These are phyloP conservation scores for Pachyseris speciosa DNA, from an alignment of 64 coral and sea anemone species.

Conservation along the genomic window DNA sequence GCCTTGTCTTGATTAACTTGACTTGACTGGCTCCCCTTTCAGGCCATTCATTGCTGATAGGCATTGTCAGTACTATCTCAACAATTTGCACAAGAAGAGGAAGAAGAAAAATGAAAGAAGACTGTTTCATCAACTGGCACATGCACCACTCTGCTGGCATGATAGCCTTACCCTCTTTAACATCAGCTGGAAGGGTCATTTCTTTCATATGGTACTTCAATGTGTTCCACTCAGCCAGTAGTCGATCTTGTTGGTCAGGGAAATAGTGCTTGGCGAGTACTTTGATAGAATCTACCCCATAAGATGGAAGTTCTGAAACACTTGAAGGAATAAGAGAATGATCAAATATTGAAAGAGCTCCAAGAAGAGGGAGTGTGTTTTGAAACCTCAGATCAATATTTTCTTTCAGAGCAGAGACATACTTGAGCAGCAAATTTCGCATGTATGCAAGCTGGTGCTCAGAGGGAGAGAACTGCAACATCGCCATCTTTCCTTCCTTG, in stretches of 20 bases:
- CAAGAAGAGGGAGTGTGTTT: conserved; percentile 31
- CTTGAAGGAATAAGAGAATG: conserved; percentile 14
- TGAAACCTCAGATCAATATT: conserved; percentile 27
- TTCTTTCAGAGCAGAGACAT: conserved; percentile 26
- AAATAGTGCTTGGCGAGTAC: conserved; percentile 32
- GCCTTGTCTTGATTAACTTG: no score
- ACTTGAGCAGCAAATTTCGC: conserved; percentile 32
- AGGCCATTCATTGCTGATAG: conserved; percentile 3
- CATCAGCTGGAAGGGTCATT: conserved; percentile 21
- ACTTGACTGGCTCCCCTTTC: conserved; percentile 8
- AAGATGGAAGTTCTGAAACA: conserved; percentile 26
- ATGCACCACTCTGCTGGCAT: conserved; percentile 37
- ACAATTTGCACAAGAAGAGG: conserved; percentile 17
- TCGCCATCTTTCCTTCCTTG: conserved; percentile 29
- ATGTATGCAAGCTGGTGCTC: conserved; percentile 32
- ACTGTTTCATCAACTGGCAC: conserved; percentile 29
- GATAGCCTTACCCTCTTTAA: conserved; percentile 13
- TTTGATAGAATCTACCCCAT: conserved; percentile 29
- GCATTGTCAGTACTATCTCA: conserved; percentile 17
- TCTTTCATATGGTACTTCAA: conserved; percentile 23
- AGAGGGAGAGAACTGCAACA: conserved; percentile 29
- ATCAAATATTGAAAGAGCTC: conserved; percentile 19
- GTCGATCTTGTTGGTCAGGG: conserved; percentile 24
- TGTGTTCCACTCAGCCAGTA: conserved; percentile 21
- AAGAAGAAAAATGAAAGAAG: conserved; percentile 16